phyloP scores from a whole-genome alignment of 2,888 invertebrate genomes.

The Pollenia griseotomentosa region DNA sequence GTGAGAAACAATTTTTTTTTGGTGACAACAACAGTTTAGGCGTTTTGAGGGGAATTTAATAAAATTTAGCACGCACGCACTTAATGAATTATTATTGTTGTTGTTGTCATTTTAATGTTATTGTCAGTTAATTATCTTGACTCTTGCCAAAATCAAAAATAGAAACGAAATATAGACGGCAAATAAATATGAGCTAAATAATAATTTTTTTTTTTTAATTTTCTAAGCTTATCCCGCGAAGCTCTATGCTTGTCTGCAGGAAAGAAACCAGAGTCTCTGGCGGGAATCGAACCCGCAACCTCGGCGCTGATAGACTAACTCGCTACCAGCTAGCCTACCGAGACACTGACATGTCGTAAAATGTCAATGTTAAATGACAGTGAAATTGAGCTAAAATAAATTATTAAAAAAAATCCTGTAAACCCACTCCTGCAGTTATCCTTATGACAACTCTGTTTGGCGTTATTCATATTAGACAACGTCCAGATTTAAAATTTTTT shows the following conservation, averaged over 20 bases:
- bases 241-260: no score
- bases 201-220: no score
- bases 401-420: no score
- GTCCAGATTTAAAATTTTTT: no score
- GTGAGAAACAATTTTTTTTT: background rate
- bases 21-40: constrained; percentile 27
- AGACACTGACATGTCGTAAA: background rate
- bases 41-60: constrained; percentile 51
- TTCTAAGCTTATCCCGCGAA: no score
- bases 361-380: constrained; percentile 27
- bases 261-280: no score
- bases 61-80: constrained; percentile 62
- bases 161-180: background rate
- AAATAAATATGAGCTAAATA: background rate
- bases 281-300: no score
- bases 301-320: no score
- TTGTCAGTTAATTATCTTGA: constrained; percentile 60
- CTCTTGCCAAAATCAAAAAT: constrained; percentile 35
- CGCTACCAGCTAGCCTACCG: no score
- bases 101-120: constrained; percentile 24
- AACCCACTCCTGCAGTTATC: no score
- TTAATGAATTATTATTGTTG: constrained; percentile 15
- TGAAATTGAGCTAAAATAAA: background rate
- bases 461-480: no score
- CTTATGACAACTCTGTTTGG: no score